phyloP scores from a whole-genome alignment of 2,113 vertebrate species.

The Pantherophis guttatus region DNA sequence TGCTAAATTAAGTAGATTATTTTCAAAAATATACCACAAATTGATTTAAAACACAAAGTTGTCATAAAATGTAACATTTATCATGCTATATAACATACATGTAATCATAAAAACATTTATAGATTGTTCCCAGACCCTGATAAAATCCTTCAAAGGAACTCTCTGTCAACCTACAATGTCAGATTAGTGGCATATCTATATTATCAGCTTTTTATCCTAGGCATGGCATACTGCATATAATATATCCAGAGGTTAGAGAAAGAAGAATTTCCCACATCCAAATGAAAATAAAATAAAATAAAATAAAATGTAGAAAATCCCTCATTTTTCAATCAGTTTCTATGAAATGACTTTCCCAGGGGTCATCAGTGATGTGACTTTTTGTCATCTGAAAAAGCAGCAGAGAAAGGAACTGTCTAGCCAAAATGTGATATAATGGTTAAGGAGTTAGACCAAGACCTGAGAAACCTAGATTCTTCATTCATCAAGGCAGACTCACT shows the following conservation, averaged over 20 bases:
- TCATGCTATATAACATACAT: not conserved
- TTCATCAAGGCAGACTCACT: not conserved
- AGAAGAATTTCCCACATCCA: too few relatives aligned
- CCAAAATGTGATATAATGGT: not conserved
- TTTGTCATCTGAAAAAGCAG: not conserved
- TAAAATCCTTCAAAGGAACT: not conserved
- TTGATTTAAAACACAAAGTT: not conserved
- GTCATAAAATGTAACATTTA: not conserved
- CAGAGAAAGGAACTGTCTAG: too few relatives aligned
- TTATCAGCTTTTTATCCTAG: not conserved
- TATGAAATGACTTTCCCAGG: not conserved
- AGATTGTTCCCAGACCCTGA: not conserved
- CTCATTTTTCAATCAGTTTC: not conserved
- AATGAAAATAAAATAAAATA: not conserved
- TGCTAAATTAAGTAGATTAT: not conserved
- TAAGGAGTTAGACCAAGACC: not conserved
- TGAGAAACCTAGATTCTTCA: not conserved
- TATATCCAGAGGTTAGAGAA: not conserved
- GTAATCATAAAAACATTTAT: not conserved
- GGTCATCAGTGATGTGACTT: not conserved
- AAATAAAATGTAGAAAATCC: not conserved
- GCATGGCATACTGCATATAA: not conserved
- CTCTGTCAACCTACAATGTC: not conserved
- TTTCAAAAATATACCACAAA: not conserved
- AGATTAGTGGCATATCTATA: not conserved